Percentiles rank a stretch among this genome's conserved stretches.
Conservation (phyloP, 2,797 vertebrate genomes). For the Acrocephalus scirpaceus region DNA sequence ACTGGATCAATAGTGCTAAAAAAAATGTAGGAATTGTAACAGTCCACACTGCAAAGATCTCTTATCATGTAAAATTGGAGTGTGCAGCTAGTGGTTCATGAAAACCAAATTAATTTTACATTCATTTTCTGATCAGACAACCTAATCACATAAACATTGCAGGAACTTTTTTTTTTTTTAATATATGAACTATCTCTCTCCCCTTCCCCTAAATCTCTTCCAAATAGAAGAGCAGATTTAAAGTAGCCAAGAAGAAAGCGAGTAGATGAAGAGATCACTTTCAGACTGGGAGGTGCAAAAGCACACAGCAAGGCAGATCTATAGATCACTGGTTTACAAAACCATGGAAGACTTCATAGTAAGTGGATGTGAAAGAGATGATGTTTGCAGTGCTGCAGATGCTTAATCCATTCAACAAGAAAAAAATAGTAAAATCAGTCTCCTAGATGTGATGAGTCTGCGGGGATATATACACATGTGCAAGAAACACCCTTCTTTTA, state of each 20-base stretch:
- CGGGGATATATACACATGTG: not conserved
- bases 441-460: not conserved
- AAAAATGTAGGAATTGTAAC: not conserved
- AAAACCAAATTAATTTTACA: not conserved
- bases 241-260: not conserved
- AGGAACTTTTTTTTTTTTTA: not conserved
- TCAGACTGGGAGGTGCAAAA: not conserved
- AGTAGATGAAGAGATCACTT: not conserved
- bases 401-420: not conserved
- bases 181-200: not conserved
- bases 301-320: not conserved
- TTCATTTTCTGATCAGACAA: not conserved
- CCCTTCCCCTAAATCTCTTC: not conserved
- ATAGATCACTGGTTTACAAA: not conserved
- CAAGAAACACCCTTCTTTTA: conserved; percentile 35
- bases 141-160: not conserved
- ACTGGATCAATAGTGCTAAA: not conserved
- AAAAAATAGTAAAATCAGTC: conserved; percentile 14
- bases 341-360: not conserved
- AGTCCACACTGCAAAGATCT: not conserved
- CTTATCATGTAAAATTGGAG: not conserved
- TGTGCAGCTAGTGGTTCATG: not conserved
- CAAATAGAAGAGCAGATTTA: not conserved
- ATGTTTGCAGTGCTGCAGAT: not conserved
- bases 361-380: not conserved